Evolutionary conservation across 2,888 invertebrate genomes (phyloP), one percentile per base, ranked within the genome.

Genomic region (Eupithecia vulgata): DNA sequence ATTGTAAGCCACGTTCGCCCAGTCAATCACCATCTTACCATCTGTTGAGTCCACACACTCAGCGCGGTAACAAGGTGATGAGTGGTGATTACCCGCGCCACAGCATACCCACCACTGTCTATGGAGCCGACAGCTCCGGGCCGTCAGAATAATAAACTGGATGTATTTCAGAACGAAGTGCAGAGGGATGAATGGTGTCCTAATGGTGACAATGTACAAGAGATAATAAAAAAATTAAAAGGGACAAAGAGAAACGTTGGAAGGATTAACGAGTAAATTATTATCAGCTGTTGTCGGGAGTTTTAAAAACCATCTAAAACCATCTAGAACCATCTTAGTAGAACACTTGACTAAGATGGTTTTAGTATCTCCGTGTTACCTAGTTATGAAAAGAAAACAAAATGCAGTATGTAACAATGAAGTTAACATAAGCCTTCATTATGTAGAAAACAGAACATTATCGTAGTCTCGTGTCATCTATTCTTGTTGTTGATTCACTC

Each of bases 1-100:
- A 12, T 40, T 5, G 21, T 42, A 21, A 64, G 62, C 35, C 64
- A 40, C 25, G 40, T 45, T 62, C 8, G 21, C 30, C 42, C 57
- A 72, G 67, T 64, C 67, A 67, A 48, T 48, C 67, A 21, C 21
- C 65, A 21, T 48, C 70, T 70, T 71, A 72, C 71, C 52, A 71
- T 70, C 74, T 78, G 78, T 72, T 70, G 64, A 73, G 72, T 64
- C 69, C 69, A 70, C 72, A 45, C 68, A 52, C 69, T 71, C 65
- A 69, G 59, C 57, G 57, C 68, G 68, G 62, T 76, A 77, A 78
- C 70, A 73, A 69, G 70, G 71, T 78, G 79, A 79, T 76, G 78
- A 78, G 75, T 75, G 78, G 76, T 73, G 74, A 79, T 76, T 70
- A 77, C 76, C 68, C 70, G 42, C n/a, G 66, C 25, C 72, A 67